Base-by-base conservation (phyloP, 2,797 vertebrate species). In the Anomalospiza imberbis region DNA sequence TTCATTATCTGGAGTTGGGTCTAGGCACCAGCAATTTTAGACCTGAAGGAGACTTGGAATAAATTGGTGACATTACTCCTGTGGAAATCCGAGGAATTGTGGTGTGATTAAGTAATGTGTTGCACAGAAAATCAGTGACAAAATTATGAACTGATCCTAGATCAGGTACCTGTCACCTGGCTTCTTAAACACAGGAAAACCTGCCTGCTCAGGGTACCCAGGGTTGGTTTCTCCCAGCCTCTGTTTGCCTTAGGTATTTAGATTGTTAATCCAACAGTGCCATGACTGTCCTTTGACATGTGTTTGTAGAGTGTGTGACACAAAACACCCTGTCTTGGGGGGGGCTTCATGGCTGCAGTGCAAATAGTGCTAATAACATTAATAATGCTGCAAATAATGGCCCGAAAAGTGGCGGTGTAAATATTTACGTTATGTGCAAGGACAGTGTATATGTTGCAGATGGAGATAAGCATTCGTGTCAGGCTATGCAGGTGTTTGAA, bases 311-410 rank as follows among this genome's bases (percentile, higher is more conserved):
- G 44, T 2, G 1, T 9, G n/a, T 91, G 78, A 70, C 65, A 85
- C 26, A 57, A 40, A 77, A 34, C 1, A 2, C 17, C 53, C 24
- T 2, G 1, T 82, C 75, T 60, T 48, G 6, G 28, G 51, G 36
- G 25, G 7, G 2, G 9, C 29, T 84, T 75, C 12, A 0, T 40
- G 42, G 19, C 18, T 77, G 22, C 80, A 53, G 36, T 36, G 53
- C 29, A 91, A 92, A 76, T 65, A 70, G 26, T 57, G 77, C 3
- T 89, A 91, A 93, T 84, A 91, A 29, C 54, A 76, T 84, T 88
- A 84, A 88, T 75, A 85, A 62, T 40, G 15, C 10, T 44, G 31
- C 31, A 36, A 79, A 47, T 57, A 88, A 60, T 0, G 3, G 5
- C 38, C 19, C 2, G 4, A 42, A 70, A 77, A 83, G 24, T 2